Evolutionary conservation across 1,140 invertebrate genomes (phyloP).

Genomic region (Triops cancriformis): DNA sequence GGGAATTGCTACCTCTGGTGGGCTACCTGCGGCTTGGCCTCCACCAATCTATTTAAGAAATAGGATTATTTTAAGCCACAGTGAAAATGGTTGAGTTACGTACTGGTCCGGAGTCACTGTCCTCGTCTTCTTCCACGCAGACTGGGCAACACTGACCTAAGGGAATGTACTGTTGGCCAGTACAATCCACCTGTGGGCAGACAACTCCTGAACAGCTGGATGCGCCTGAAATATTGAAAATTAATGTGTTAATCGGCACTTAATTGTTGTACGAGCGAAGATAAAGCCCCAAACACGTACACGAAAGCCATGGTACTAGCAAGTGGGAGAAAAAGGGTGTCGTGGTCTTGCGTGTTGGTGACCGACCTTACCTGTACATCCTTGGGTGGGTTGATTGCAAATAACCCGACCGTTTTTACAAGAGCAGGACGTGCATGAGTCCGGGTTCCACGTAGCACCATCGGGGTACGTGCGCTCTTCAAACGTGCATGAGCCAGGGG

Average conservation of each 20-base stretch:
- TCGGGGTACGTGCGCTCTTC: constrained; percentile 49
- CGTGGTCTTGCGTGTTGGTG: constrained; percentile 4
- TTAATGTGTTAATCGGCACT: background rate
- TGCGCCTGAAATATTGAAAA: constrained; percentile 1
- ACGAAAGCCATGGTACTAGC: background rate
- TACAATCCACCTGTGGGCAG: constrained; percentile 41
- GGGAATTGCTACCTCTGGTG: background rate
- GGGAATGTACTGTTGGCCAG: constrained; percentile 43
- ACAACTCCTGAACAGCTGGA: constrained; percentile 40
- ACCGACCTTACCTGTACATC: constrained; percentile 31
- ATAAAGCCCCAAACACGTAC: background rate
- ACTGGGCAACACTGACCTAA: constrained; percentile 48
- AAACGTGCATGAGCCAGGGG: constrained; percentile 38
- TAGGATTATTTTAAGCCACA: background rate
- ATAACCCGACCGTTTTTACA: constrained; percentile 49
- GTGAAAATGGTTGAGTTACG: background rate
- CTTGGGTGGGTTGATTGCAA: constrained; percentile 41
- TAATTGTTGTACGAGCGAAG: background rate
- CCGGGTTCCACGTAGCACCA: constrained; percentile 52
- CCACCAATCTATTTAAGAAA: background rate
- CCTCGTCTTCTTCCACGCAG: constrained; percentile 37
- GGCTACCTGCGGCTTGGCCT: background rate
- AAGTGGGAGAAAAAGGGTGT: background rate
- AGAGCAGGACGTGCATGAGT: constrained; percentile 54
- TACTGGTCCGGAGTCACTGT: background rate